These are phyloP conservation scores for Hoplias malabaricus DNA, from an alignment of 2,113 vertebrate genomes.

Conservation along the genomic window DNA sequence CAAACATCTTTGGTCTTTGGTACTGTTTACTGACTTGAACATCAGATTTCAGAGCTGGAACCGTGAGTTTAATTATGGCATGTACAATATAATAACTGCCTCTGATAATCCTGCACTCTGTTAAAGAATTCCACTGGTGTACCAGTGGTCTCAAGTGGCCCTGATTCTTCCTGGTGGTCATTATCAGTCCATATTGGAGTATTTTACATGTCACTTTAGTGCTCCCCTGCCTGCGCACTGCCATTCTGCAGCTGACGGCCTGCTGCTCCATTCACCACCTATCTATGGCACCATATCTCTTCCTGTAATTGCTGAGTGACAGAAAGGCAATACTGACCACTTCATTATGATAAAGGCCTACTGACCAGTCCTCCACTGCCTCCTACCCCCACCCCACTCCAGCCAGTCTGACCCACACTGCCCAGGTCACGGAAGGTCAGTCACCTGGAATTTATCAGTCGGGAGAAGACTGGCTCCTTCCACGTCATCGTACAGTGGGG, in stretches of 20 bases:
- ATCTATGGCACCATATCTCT: constrained; percentile 72
- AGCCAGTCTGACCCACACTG: constrained; percentile 81
- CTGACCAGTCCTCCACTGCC: constrained; percentile 68
- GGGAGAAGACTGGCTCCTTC: constrained; percentile 55
- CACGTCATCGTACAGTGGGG: constrained; percentile 58
- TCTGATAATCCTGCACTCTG: neutral
- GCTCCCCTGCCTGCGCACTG: constrained; percentile 63
- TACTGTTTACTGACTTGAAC: no score
- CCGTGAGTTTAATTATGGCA: no score
- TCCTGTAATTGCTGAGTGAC: constrained; percentile 83
- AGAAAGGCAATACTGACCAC: constrained; percentile 95
- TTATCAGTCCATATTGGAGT: constrained; percentile 70
- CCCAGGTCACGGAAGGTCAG: constrained; percentile 82
- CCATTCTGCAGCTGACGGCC: constrained; percentile 73
- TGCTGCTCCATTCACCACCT: constrained; percentile 80
- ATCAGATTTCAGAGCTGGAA: no score
- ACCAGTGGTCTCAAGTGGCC: constrained; percentile 56
- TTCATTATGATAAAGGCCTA: constrained; percentile 86
- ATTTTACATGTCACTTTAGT: constrained; percentile 74
- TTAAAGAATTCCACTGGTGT: neutral
- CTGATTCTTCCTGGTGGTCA: constrained; percentile 63
- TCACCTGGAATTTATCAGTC: constrained; percentile 76
- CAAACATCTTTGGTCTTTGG: no score
- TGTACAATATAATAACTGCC: neutral
- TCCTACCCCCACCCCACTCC: constrained; percentile 47